phyloP scores from a whole-genome alignment of 1,140 invertebrate species.

The Mya arenaria region DNA sequence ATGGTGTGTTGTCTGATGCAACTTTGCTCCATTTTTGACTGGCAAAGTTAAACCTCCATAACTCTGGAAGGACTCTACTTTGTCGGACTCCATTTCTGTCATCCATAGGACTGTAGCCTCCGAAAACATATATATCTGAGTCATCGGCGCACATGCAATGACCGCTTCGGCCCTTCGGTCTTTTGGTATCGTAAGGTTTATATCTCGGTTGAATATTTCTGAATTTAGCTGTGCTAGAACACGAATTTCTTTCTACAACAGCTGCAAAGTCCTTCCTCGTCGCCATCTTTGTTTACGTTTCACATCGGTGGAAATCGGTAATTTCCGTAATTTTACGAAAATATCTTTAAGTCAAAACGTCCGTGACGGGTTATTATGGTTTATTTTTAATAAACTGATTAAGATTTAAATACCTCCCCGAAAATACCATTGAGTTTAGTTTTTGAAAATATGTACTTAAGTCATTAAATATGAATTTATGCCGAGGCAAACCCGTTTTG shows the following conservation, averaged over 20 bases:
- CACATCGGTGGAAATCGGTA: too few species aligned
- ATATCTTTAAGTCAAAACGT: too few species aligned
- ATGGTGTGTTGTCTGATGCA: conserved; percentile 36
- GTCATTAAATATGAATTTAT: too few species aligned
- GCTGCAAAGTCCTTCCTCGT: neutral
- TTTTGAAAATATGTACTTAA: too few species aligned
- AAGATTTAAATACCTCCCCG: too few species aligned
- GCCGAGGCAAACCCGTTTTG: too few species aligned
- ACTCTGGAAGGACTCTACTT: conserved; percentile 56
- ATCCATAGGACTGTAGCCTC: conserved; percentile 59
- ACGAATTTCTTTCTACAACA: neutral
- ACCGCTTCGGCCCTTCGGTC: conserved; percentile 60
- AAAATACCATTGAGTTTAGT: too few species aligned
- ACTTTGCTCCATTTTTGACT: conserved; percentile 58
- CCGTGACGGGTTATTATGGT: too few species aligned
- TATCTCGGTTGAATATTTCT: conserved; percentile 11
- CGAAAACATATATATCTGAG: conserved; percentile 61
- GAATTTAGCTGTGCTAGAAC: conserved; percentile 31
- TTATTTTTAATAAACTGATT: too few species aligned
- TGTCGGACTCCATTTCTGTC: conserved; percentile 14
- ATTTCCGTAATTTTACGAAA: too few species aligned
- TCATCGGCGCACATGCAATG: conserved; percentile 62
- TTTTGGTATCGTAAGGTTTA: conserved; percentile 29
- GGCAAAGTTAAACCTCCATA: conserved; percentile 67
- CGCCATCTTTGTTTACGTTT: conserved; percentile 35